Conservation (phyloP, 2,888 invertebrate genomes). For the Halictus quadricinctus region DNA sequence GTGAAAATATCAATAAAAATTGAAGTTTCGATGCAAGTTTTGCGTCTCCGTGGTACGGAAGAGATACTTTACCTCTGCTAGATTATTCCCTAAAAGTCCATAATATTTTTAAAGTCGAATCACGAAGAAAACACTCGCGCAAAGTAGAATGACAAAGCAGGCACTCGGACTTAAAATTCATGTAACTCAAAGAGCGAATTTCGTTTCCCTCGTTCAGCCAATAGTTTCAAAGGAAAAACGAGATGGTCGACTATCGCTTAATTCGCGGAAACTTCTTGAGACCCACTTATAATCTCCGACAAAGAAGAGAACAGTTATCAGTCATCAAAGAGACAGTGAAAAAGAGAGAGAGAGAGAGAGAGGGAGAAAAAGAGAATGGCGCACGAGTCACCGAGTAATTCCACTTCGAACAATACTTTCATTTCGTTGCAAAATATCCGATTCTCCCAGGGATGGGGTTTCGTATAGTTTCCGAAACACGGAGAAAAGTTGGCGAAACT, state of each 20-base stretch:
- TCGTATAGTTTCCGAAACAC: conserved; percentile 3
- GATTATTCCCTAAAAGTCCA: background rate
- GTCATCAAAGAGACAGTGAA: background rate
- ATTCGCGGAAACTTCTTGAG: background rate
- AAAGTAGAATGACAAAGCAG: background rate
- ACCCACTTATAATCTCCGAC: background rate
- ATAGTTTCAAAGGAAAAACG: background rate
- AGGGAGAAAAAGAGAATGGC: background rate
- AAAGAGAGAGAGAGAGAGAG: background rate
- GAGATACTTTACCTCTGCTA: too few species aligned
- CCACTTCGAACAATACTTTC: conserved; percentile 6
- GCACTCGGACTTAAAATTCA: background rate
- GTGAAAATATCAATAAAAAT: too few species aligned
- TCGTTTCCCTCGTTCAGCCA: background rate
- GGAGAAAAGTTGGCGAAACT: background rate
- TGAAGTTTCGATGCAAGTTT: too few species aligned
- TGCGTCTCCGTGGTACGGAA: too few species aligned
- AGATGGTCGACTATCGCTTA: background rate
- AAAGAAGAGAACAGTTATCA: background rate
- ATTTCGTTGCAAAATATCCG: conserved; percentile 5
- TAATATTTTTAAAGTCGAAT: background rate
- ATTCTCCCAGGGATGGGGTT: background rate
- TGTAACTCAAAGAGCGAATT: background rate
- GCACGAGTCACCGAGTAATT: background rate
- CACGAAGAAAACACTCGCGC: background rate